Conservation (phyloP, 2,113 vertebrate genomes). For the Pseudonaja textilis region DNA sequence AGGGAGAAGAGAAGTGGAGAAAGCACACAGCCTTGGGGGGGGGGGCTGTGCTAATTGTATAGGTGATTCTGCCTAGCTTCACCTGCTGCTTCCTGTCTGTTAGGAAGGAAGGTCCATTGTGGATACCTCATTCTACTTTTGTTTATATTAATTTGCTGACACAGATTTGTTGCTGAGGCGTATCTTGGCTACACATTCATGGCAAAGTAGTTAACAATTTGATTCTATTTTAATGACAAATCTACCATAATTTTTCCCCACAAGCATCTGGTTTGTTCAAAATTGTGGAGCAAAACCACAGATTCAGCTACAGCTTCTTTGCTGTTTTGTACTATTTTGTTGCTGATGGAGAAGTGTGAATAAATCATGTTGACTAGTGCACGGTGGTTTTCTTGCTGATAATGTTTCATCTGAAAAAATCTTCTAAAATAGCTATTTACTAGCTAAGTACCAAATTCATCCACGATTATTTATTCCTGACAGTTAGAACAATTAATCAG, state of each 20-base stretch:
- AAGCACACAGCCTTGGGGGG: too few relatives aligned
- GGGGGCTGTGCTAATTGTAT: too few relatives aligned
- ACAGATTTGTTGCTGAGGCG: neutral
- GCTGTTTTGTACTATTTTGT: neutral
- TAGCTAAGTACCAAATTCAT: neutral
- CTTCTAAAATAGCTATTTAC: neutral
- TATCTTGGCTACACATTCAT: neutral
- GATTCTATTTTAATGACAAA: neutral
- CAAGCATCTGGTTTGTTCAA: neutral
- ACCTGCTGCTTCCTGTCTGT: too few relatives aligned
- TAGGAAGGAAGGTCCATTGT: neutral
- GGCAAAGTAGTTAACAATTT: neutral
- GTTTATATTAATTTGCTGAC: neutral
- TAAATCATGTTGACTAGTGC: neutral
- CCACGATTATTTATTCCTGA: neutral
- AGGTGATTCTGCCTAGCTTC: too few relatives aligned
- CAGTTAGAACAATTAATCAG: neutral
- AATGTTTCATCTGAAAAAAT: neutral
- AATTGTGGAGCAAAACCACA: neutral
- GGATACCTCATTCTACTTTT: neutral
- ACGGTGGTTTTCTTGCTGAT: neutral
- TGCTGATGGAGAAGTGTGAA: neutral
- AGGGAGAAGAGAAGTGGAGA: too few relatives aligned
- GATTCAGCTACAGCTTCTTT: neutral
- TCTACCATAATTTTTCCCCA: neutral